Percentiles rank a stretch among this genome's conserved stretches.
phyloP scores from a whole-genome alignment of 2,797 vertebrate genomes.

The Platyrinchus mystaceus region DNA sequence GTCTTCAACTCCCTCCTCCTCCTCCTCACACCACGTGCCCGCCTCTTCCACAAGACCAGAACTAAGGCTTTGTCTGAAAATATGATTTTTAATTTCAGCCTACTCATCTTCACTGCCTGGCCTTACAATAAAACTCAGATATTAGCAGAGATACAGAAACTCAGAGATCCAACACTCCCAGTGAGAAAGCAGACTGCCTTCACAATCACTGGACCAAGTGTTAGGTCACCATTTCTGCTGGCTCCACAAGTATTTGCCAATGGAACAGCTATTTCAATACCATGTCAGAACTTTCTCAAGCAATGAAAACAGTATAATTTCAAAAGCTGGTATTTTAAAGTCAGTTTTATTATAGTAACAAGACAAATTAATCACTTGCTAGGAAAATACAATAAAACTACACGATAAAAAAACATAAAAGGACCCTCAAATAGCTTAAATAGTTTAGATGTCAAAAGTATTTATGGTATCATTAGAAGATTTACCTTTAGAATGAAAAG shows the following conservation, averaged over 20 bases:
- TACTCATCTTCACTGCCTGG: background rate
- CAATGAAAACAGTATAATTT: background rate
- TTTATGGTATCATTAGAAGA: slow-evolving; percentile 32
- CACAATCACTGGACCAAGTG: background rate
- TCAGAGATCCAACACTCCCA: background rate
- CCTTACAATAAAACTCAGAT: background rate
- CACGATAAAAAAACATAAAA: background rate
- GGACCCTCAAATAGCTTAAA: background rate
- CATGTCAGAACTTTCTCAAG: background rate
- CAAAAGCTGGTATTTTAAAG: background rate
- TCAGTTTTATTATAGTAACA: background rate
- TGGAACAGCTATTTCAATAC: background rate
- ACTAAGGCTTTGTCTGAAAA: background rate
- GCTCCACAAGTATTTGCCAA: background rate
- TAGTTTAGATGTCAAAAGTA: background rate
- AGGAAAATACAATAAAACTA: background rate
- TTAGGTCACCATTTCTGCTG: background rate
- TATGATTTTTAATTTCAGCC: background rate
- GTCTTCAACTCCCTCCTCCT: background rate
- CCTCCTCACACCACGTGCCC: background rate
- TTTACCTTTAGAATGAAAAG: slow-evolving; percentile 90
- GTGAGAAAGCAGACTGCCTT: background rate
- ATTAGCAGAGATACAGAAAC: background rate
- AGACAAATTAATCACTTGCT: background rate
- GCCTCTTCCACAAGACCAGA: background rate